Percentiles rank a stretch among this genome's conserved stretches.
phyloP scores from a whole-genome alignment of 2,888 invertebrate species.

The Bugulina stolonifera region DNA sequence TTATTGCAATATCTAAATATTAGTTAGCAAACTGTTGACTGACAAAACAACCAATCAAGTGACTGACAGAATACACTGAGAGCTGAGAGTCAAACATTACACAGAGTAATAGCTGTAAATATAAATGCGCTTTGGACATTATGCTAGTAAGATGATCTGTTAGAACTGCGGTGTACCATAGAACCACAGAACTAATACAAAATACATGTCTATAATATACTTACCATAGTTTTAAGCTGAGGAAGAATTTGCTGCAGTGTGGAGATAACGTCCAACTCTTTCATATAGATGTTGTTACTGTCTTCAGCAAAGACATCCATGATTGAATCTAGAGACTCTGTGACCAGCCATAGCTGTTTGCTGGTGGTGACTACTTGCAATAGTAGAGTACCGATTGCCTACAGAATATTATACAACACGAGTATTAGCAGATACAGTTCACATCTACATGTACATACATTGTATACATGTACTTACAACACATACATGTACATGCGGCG shows the following conservation, averaged over 20 bases:
- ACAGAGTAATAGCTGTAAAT: no score
- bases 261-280: background rate
- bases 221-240: constrained; percentile 25
- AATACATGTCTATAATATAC: no score
- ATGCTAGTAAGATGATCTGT: no score
- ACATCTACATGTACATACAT: background rate
- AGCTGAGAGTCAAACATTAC: no score
- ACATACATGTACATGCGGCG: background rate
- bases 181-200: no score
- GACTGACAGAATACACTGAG: no score
- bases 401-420: no score
- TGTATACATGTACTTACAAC: background rate
- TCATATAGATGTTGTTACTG: background rate
- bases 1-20: no score
- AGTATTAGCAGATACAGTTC: background rate
- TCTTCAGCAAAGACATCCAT: constrained; percentile 24
- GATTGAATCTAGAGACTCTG: constrained; percentile 6
- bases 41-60: no score
- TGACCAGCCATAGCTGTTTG: constrained; percentile 16
- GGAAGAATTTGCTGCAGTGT: background rate
- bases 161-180: no score
- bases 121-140: no score
- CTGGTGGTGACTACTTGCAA: background rate
- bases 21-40: no score
- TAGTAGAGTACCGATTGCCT: background rate